Conservation (phyloP, 1,140 invertebrate genomes). For the Macrotrachela quadricornifera region DNA sequence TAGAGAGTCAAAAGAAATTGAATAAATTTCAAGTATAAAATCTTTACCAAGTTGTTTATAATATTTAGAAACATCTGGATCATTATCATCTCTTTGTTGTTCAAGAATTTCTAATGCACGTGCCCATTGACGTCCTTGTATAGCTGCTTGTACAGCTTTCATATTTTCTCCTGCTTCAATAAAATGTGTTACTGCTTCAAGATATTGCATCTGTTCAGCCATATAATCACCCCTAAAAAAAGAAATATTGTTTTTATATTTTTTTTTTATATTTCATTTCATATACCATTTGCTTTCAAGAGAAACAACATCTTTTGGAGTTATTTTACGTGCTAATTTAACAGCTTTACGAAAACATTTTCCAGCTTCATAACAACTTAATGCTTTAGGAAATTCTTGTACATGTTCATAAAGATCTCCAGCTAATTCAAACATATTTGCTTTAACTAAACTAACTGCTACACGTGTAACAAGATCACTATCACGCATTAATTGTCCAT, state of each 20-base stretch:
- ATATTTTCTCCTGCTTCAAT: constrained; percentile 64
- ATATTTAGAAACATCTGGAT: constrained; percentile 32
- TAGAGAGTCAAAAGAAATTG: no score
- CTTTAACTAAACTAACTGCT: constrained; percentile 40
- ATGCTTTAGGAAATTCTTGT: constrained; percentile 48
- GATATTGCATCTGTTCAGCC: constrained; percentile 54
- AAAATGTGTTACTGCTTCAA: constrained; percentile 83
- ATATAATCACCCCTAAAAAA: constrained; percentile 51
- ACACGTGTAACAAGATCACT: constrained; percentile 36
- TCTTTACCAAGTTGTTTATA: constrained; percentile 40
- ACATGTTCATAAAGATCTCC: constrained; percentile 70
- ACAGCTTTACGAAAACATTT: constrained; percentile 41
- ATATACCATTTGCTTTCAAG: constrained; percentile 65
- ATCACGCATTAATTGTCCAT: constrained; percentile 36
- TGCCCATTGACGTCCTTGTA: constrained; percentile 75
- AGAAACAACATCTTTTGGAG: constrained; percentile 59
- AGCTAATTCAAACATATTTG: constrained; percentile 56
- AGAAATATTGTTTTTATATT: no score
- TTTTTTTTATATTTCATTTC: no score
- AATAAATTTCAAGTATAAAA: no score
- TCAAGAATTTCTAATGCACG: constrained; percentile 83
- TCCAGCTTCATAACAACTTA: constrained; percentile 62
- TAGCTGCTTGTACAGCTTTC: constrained; percentile 69
- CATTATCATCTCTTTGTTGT: constrained; percentile 41
- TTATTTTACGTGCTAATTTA: constrained; percentile 53